A percentile compares a stretch with the other conserved stretches of the same genome.
These are phyloP conservation scores for Lithobates pipiens DNA, from an alignment of 2,797 vertebrate species.

Conservation along the genomic window DNA sequence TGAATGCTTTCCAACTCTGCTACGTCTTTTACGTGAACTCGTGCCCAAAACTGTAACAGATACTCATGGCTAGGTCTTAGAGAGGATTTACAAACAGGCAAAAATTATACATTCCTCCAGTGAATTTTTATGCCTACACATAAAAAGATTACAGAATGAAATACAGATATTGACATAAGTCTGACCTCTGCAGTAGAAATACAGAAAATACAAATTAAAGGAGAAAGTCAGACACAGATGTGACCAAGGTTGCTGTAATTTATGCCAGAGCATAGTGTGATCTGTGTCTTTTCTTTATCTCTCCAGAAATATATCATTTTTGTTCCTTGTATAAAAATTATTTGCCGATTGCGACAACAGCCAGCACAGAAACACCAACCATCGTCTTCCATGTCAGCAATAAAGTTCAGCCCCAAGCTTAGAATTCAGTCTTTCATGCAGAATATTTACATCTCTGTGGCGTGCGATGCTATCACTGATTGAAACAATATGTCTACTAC, in stretches of 20 bases:
- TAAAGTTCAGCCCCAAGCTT: too few species aligned
- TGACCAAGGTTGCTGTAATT: conserved; percentile 21
- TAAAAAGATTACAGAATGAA: conserved; percentile 48
- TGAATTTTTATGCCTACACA: conserved; percentile 40
- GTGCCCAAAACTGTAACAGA: conserved; percentile 28
- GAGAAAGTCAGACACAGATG: conserved; percentile 27
- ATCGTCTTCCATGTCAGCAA: too few species aligned
- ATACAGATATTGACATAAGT: conserved; percentile 41
- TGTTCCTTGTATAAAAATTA: background rate
- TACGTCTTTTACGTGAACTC: conserved; percentile 32
- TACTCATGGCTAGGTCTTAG: conserved; percentile 25
- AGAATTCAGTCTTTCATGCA: too few species aligned
- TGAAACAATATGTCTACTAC: too few species aligned
- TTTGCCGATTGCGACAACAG: background rate
- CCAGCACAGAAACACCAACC: background rate
- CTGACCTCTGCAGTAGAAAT: conserved; percentile 40
- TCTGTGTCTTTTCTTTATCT: conserved; percentile 22
- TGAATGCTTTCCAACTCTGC: conserved; percentile 33
- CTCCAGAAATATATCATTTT: conserved; percentile 21
- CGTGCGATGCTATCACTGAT: background rate
- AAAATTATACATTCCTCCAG: conserved; percentile 48
- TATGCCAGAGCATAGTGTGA: conserved; percentile 1
- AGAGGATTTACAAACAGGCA: conserved; percentile 34
- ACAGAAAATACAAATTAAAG: conserved; percentile 37
- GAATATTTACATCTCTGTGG: background rate